A percentile compares a stretch with the other conserved stretches of the same genome.
Conservation (phyloP, 1,140 invertebrate genomes). For the Pogonomyrmex californicus region DNA sequence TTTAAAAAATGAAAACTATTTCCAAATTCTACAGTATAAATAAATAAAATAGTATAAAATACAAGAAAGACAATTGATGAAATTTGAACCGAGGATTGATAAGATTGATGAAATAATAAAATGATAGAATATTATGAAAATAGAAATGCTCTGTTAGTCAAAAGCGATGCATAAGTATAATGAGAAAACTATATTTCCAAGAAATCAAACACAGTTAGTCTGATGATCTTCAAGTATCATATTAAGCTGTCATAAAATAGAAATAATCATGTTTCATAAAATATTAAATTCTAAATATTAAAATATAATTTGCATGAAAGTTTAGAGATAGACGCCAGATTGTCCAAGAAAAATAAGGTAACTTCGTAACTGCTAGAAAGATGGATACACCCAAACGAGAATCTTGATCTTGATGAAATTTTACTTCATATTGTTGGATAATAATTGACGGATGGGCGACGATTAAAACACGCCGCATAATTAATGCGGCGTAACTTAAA, state of each 20-base stretch:
- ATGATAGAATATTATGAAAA: background rate
- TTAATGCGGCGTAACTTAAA: slow-evolving; percentile 42
- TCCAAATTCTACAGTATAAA: background rate
- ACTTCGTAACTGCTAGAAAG: background rate
- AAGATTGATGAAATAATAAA: background rate
- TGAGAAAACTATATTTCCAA: background rate
- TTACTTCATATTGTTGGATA: slow-evolving; percentile 6
- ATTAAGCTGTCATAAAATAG: background rate
- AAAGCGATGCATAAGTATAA: background rate
- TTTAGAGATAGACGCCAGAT: background rate
- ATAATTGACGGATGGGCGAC: slow-evolving; percentile 13
- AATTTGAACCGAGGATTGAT: background rate
- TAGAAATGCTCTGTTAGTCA: background rate
- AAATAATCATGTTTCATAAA: background rate
- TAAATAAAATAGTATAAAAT: background rate
- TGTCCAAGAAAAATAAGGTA: background rate
- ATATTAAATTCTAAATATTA: background rate
- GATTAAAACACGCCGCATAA: slow-evolving; percentile 34
- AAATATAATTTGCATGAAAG: slow-evolving; percentile 8
- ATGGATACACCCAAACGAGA: background rate
- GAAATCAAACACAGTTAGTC: background rate
- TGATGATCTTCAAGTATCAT: background rate
- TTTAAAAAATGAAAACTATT: background rate
- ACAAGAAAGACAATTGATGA: background rate
- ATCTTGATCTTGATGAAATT: slow-evolving; percentile 4